A percentile compares a stretch with the other conserved stretches of the same genome.
phyloP scores from a whole-genome alignment of 2,888 invertebrate genomes.

The Epistrophe grossulariae region DNA sequence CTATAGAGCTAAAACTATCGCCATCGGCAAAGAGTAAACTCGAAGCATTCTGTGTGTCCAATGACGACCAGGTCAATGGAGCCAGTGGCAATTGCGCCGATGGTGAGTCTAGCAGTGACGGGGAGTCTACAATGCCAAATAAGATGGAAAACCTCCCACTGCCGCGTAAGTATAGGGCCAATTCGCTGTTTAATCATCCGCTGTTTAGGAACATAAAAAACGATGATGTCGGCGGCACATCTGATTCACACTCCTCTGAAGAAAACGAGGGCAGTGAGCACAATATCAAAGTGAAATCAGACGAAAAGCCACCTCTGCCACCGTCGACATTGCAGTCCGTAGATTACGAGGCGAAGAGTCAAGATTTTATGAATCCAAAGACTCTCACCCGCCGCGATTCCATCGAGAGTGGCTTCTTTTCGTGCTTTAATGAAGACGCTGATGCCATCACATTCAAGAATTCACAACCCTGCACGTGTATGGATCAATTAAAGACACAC shows the following conservation, averaged over 20 bases:
- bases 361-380: constrained; percentile 79
- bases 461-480: constrained; percentile 79
- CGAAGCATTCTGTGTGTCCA: constrained; percentile 76
- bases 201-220: constrained; percentile 82
- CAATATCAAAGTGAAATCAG: constrained; percentile 58
- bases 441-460: constrained; percentile 85
- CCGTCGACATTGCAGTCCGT: constrained; percentile 77
- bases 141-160: constrained; percentile 62
- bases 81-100: constrained; percentile 82
- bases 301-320: constrained; percentile 71
- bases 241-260: constrained; percentile 79
- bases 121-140: constrained; percentile 70
- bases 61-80: constrained; percentile 79
- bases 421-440: constrained; percentile 92
- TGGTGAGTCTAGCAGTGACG: constrained; percentile 83
- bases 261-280: constrained; percentile 77
- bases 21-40: constrained; percentile 68
- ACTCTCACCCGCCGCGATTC: constrained; percentile 90
- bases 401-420: constrained; percentile 95
- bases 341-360: constrained; percentile 79
- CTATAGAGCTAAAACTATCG: constrained; percentile 81
- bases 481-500: constrained; percentile 82
- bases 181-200: constrained; percentile 86
- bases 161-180: constrained; percentile 84
- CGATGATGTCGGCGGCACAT: constrained; percentile 78